phyloP scores from a whole-genome alignment of 2,797 vertebrate genomes.

The Myotis planiceps region DNA sequence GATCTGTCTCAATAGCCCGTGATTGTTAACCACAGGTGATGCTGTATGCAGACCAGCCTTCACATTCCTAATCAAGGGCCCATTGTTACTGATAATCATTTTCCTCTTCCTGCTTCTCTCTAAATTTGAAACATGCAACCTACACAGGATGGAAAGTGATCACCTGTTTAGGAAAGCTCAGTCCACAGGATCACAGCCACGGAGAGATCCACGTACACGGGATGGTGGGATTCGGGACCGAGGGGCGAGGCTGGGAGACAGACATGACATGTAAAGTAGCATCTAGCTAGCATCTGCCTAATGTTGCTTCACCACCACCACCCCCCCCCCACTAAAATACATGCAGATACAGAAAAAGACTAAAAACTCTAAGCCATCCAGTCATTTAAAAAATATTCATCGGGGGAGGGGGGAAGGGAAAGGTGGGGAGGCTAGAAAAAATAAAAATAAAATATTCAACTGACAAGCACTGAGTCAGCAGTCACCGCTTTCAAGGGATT shows the following conservation, averaged over 20 bases:
- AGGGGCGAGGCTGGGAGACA: neutral
- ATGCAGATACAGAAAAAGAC: neutral
- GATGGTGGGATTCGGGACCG: neutral
- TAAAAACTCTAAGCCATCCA: neutral
- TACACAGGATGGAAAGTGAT: neutral
- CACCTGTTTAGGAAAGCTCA: neutral
- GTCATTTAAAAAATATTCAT: neutral
- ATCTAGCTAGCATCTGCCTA: neutral
- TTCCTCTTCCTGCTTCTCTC: neutral
- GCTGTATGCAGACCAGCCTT: neutral
- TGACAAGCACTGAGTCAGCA: neutral
- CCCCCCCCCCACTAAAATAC: neutral
- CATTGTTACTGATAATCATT: neutral
- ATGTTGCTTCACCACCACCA: neutral
- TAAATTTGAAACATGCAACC: neutral
- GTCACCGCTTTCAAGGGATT: slow-evolving; percentile 39
- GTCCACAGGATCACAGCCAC: neutral
- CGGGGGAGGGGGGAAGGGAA: neutral
- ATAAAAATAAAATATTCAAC: neutral
- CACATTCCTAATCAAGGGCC: slow-evolving; percentile 35
- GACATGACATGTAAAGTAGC: neutral
- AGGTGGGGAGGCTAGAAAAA: neutral
- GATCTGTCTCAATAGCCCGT: neutral
- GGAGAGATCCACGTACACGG: neutral
- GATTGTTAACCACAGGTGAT: neutral